These are phyloP conservation scores for Listronotus bonariensis DNA, from an alignment of 1,140 invertebrate genomes.

Conservation along the genomic window DNA sequence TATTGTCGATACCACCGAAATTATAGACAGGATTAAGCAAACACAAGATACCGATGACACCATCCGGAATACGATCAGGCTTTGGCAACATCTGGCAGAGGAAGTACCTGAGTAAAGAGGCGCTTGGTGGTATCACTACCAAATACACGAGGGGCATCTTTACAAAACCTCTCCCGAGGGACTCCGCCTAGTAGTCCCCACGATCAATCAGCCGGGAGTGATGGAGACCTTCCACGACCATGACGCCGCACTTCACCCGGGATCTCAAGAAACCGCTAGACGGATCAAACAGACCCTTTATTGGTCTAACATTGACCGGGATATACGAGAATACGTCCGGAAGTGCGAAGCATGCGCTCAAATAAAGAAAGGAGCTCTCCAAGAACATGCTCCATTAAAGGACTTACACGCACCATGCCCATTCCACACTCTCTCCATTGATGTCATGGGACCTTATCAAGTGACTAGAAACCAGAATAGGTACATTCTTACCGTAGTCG, in stretches of 20 bases:
- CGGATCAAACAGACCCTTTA: not conserved
- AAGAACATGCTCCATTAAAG: too few species aligned
- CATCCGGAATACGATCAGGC: not conserved
- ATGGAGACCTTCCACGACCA: not conserved
- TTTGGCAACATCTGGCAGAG: too few species aligned
- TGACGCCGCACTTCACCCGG: too few species aligned
- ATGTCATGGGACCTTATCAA: not conserved
- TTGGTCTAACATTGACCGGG: not conserved
- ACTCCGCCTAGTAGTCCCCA: not conserved
- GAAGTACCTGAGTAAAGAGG: not conserved
- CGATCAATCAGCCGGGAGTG: too few species aligned
- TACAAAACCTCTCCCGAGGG: not conserved
- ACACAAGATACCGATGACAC: constrained; percentile 9
- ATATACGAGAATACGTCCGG: too few species aligned
- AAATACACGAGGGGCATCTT: not conserved
- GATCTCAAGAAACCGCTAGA: too few species aligned
- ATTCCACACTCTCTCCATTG: not conserved
- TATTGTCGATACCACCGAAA: too few species aligned
- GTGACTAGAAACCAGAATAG: too few species aligned
- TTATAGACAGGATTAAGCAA: not conserved
- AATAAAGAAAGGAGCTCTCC: not conserved
- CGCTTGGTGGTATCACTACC: too few species aligned
- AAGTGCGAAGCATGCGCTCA: too few species aligned
- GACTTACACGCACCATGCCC: not conserved
- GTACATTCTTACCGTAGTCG: too few species aligned